Percentiles rank a stretch among this genome's conserved stretches.
These are phyloP conservation scores for Panthera tigris DNA, from an alignment of 2,113 vertebrate species.

Conservation along the genomic window DNA sequence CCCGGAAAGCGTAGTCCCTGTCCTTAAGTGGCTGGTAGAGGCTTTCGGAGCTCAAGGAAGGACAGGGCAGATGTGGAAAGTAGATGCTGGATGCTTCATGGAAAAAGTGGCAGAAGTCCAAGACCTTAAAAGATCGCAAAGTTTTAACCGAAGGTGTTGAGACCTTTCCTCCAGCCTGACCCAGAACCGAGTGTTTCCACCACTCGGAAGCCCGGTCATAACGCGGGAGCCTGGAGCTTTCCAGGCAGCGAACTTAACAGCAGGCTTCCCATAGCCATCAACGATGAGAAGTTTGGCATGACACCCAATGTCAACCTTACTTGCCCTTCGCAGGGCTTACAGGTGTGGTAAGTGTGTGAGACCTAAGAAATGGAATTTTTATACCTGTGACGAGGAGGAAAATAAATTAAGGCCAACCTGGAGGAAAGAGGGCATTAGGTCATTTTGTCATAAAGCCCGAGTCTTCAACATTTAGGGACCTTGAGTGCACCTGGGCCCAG, in stretches of 20 bases:
- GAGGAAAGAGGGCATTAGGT: not conserved
- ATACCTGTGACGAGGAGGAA: not conserved
- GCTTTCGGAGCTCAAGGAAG: not conserved
- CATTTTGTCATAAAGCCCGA: not conserved
- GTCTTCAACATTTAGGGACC: not conserved
- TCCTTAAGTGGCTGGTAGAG: not conserved
- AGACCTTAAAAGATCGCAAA: not conserved
- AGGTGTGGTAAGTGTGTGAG: not conserved
- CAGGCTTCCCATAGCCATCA: not conserved
- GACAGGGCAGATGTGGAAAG: not conserved
- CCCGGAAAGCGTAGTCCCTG: rapidly evolving
- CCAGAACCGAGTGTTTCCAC: not conserved
- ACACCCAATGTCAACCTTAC: not conserved
- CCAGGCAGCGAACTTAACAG: rapidly evolving
- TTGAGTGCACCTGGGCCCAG: not conserved
- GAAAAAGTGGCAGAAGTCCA: not conserved
- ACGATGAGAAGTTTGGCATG: not conserved
- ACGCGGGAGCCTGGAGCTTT: not conserved
- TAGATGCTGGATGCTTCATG: not conserved
- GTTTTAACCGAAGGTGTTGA: not conserved
- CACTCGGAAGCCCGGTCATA: not conserved
- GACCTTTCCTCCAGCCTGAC: not conserved
- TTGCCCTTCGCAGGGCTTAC: not conserved
- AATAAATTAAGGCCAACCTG: not conserved
- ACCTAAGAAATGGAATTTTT: not conserved